These are phyloP conservation scores for Brachyopa scutellaris DNA, from an alignment of 2,888 invertebrate genomes.

Conservation along the genomic window DNA sequence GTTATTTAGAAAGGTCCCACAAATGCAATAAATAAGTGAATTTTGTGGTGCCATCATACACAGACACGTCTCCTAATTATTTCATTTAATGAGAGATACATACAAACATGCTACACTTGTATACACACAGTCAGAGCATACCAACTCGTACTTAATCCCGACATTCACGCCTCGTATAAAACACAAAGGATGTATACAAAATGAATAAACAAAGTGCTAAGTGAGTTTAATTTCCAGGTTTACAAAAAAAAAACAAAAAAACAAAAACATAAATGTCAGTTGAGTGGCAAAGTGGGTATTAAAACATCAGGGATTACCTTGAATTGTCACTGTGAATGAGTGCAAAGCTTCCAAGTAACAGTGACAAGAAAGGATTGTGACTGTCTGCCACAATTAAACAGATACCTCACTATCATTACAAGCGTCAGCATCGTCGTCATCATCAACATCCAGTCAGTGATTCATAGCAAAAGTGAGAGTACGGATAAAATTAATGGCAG, in stretches of 20 bases:
- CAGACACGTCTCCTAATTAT: constrained; percentile 69
- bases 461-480: constrained; percentile 30
- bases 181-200: background rate
- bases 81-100: constrained; percentile 52
- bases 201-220: constrained; percentile 23
- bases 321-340: constrained; percentile 47
- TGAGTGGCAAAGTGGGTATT: constrained; percentile 57
- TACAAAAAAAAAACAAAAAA: too few species aligned
- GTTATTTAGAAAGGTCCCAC: constrained; percentile 4
- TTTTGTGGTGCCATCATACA: constrained; percentile 45
- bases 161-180: background rate
- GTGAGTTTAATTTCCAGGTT: constrained; percentile 61
- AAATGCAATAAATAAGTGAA: constrained; percentile 43
- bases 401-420: constrained; percentile 26
- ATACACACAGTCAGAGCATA: too few species aligned
- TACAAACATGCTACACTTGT: constrained; percentile 2
- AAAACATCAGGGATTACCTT: constrained; percentile 70
- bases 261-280: too few species aligned
- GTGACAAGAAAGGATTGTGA: constrained; percentile 40
- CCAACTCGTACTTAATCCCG: constrained; percentile 7
- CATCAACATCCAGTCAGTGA: constrained; percentile 3
- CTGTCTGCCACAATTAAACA: constrained; percentile 51
- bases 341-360: background rate
- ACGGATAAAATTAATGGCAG: constrained; percentile 46
- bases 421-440: constrained; percentile 8